phyloP scores from a whole-genome alignment of 37 sponge, comb jelly and placozoan species.

The Aphrocallistes beatrix region DNA sequence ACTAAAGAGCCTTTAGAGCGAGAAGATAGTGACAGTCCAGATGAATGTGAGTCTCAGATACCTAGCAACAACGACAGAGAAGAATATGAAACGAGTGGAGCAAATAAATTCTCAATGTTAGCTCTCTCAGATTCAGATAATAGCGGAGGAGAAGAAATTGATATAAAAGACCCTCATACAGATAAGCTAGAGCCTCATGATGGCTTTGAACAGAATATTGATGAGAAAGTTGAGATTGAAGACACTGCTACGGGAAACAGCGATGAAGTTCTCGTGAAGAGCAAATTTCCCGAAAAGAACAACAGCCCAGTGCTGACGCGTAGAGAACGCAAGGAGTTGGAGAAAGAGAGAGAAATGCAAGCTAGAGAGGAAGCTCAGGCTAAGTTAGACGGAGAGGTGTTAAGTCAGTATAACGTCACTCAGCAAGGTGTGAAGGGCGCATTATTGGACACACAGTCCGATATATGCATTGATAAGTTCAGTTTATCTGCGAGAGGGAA shows the following conservation, averaged over 20 bases:
- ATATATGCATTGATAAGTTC: constrained; percentile 61
- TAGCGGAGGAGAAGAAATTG: background rate
- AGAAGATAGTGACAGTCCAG: background rate
- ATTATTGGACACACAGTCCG: constrained; percentile 4
- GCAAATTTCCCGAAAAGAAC: background rate
- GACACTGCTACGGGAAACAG: no score
- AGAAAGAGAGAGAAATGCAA: background rate
- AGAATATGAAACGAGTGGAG: background rate
- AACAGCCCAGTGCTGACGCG: background rate
- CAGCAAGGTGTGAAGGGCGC: constrained; percentile 18
- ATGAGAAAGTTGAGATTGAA: no score
- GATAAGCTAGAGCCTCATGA: no score
- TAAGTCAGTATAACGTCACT: background rate
- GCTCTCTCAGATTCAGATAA: background rate
- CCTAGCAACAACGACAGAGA: background rate
- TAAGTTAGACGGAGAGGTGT: constrained; percentile 6
- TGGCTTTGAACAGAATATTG: no score
- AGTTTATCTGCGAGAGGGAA: constrained; percentile 90
- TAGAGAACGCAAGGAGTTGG: background rate
- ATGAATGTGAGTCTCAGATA: background rate
- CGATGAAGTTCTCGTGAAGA: background rate
- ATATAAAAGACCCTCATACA: background rate
- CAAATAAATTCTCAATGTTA: background rate
- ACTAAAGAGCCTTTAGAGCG: background rate
- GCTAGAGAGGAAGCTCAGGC: background rate